Evolutionary conservation across 2,888 invertebrate species (phyloP), one percentile per base, ranked within the genome.

Genomic region (Ypsolopha scabrella): DNA sequence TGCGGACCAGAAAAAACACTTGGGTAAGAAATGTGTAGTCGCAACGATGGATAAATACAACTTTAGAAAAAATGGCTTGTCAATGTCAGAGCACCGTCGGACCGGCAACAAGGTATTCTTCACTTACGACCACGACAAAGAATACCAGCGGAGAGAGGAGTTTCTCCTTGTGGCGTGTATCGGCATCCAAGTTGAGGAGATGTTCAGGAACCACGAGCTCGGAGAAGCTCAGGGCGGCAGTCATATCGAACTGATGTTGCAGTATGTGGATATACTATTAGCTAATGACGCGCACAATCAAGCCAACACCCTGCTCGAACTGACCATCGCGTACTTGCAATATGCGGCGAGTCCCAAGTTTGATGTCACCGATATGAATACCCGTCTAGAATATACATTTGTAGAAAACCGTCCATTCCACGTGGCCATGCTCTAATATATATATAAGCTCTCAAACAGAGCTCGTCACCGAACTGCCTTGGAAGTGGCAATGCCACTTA

Each of bases 391-490:
- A 10, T 83, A 81, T 55, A 60, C 57, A 9, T 65, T 61, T 46
- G 41, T 67, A 10, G 81, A 81, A 51, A 83, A 83, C 48, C 68
- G 82, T 0, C 57, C 72, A 0, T 81, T 79, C 60, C 72, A 72
- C 69, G 88, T 96, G 24, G 90, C 93, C 0, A 69, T 96, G 36
- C 91, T 96, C 68, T 93, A 93, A 62, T 94, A 95, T 65, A 72
- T 94, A 51, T 85, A 89, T 51, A 90, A 92, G 61, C 87, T 95
- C 9, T 92, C 93, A 0, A 92, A 93, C 57, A 88, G 92, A 59
- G 94, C 95, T 0, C 95, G 94, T 67, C 93, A 94, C 64, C 88
- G 95, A 54, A 96, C 96, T 0, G 93, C 96, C 0, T 72, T 97
- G 46, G 96, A 97, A 72, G 88, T 95, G 57, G 93, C 92, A 64